Evolutionary conservation across 1,140 invertebrate species (phyloP), one percentile per base, ranked within the genome.

Genomic region (Ylistrum balloti): DNA sequence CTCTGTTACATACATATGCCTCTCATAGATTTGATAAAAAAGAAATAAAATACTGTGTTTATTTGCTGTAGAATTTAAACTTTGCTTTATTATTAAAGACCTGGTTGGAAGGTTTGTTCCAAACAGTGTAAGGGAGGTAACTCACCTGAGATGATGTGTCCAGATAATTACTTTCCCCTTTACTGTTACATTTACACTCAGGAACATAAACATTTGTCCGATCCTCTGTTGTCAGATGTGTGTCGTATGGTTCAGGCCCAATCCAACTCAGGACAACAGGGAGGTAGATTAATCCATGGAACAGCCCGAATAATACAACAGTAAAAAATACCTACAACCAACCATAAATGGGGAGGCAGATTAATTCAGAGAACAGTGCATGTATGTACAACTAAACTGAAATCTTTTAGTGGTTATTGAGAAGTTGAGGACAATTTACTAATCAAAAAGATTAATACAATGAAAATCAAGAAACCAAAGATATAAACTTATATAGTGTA

Each of bases 241-340:
- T 90, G 34, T 91, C 86, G 41, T 95, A 95, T 15, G 96, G 93
- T 85, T 95, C 92, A n/a, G 97, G 96, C 33, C 97, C 97, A 13
- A 96, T 93, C 87, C 97, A 93, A 88, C 97, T 97, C 22, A 97
- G 94, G 41, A 97, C 95, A 7, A 97, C 97, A 0, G 97, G 97
- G 86, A 97, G 94, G 94, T 97, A 97, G 85, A 96, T 94, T 34
- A 97, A 93, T 33, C 97, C 97, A 92, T 97, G 97, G 94, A 97
- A 97, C 33, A 97, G 93, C 33, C 97, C 97, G 93, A 97, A 97
- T 41, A 97, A 90, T 28, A 97, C 97, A 56, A 97, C 97, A 20
- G 96, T 95, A 45, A 97, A 96, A 91, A 97, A 97, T 89, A 97
- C 94, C 95, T 95, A 90, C n/a, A 93, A 90, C 7, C 85, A 32